A percentile compares a stretch with the other conserved stretches of the same genome.
Conservation (phyloP, 2,113 vertebrate genomes). For the Capreolus pygargus region DNA sequence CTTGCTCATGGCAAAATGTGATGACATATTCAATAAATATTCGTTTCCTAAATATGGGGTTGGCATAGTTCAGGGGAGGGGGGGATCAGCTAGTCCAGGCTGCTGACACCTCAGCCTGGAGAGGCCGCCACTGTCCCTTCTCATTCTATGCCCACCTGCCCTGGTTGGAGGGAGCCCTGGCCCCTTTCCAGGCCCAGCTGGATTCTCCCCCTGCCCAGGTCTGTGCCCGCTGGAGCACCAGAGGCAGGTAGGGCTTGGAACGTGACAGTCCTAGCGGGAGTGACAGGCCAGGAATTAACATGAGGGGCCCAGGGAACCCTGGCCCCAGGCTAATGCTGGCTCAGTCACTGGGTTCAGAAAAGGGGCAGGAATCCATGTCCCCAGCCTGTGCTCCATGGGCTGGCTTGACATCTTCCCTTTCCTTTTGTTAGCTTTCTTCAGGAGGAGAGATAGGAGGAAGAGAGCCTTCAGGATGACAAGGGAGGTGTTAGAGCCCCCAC, state of each 20-base stretch:
- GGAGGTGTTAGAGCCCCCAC: fast-evolving
- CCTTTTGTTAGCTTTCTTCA: background rate
- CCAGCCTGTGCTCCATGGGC: background rate
- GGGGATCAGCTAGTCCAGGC: fast-evolving
- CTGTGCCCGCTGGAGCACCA: background rate
- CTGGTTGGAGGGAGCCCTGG: background rate
- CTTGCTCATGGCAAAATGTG: background rate
- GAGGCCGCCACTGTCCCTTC: background rate
- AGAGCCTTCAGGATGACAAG: background rate
- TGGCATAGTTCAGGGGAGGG: background rate
- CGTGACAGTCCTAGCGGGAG: background rate
- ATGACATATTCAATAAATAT: background rate
- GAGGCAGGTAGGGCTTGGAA: background rate
- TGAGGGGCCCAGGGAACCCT: background rate
- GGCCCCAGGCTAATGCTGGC: background rate
- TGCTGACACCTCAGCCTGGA: background rate
- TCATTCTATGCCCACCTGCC: too few relatives aligned
- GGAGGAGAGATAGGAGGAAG: background rate
- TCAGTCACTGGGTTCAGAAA: background rate
- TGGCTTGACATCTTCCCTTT: background rate
- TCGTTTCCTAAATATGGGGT: background rate
- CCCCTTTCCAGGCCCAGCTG: background rate
- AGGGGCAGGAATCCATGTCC: background rate
- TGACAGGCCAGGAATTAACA: background rate
- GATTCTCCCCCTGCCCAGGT: background rate